Base-by-base conservation (phyloP, 1,140 invertebrate species). In the Drosophila nikananu region DNA sequence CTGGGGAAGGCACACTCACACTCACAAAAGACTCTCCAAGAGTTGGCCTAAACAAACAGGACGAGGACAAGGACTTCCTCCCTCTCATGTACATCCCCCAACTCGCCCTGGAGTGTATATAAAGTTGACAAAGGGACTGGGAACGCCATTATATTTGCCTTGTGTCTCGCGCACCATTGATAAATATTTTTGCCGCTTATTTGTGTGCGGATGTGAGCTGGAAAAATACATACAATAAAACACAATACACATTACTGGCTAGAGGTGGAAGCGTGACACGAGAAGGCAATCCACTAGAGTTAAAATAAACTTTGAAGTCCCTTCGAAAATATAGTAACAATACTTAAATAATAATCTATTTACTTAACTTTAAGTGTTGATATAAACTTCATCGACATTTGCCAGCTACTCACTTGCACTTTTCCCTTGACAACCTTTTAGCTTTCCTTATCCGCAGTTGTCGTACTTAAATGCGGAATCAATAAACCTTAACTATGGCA, bases 161-260 rank as follows among this genome's bases (percentile, higher is more conserved):
- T 55, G 59, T 63, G 59, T 75, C 64, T 61, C 64, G 51, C 57
- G 51, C 46, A 55, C 81, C 75, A 83, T 68, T 84, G 64, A 76
- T 77, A 77, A 83, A 83, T 77, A 80, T 83, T 83, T 80, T 63
- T 32, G 25, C 54, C 44, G 58, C 55, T 68, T 83, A 67, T 76
- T 66, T 77, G 72, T 80, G 49, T 52, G 70, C 44, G 60, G 72
- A 77, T 83, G 81, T 80, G 63, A 80, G 77, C 65, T 63, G 58
- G 78, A 80, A 80, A 80, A 84, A 72, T 71, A 80, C 76, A 83
- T 84, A 80, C 37, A 80, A 83, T 84, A 84, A 80, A 72, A 83
- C 44, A 83, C 64, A 83, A 67, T 58, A 52, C 37, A 49, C 30
- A 48, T 13, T 25, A 32, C 10, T 10, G 49, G 30, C 39, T 49